phyloP scores from a whole-genome alignment of 37 sponge, comb jelly and placozoan species.

The Theonella swinhoei region DNA sequence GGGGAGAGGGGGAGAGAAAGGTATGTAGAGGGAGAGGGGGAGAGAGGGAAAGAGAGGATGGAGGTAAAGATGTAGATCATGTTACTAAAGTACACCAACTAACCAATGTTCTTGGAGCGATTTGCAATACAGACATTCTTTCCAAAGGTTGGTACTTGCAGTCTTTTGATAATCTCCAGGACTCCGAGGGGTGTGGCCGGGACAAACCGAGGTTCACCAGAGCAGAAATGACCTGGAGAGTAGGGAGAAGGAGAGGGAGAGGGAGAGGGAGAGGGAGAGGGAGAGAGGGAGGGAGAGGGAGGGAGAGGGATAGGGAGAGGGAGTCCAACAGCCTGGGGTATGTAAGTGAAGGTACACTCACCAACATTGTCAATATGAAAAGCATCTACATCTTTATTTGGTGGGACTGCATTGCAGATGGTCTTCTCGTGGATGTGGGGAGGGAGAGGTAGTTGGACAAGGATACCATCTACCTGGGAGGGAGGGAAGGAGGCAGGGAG shows the following conservation, averaged over 20 bases:
- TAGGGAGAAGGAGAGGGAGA: not conserved
- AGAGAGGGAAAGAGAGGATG: not conserved
- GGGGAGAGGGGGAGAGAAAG: not conserved
- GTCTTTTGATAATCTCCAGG: conserved; percentile 76
- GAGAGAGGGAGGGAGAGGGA: not conserved
- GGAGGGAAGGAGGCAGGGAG: too few relatives aligned
- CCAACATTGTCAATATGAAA: conserved; percentile 77
- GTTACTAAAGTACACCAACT: not conserved
- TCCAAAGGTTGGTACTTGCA: conserved; percentile 72
- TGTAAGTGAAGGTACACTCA: too few relatives aligned
- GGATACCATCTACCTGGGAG: conserved; percentile 80
- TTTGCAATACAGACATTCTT: conserved; percentile 74
- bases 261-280: conserved; percentile 7
- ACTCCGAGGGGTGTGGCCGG: conserved; percentile 83
- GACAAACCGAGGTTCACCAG: conserved; percentile 45
- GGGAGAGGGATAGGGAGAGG: not conserved
- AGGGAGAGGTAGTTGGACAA: conserved; percentile 85
- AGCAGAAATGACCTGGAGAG: conserved; percentile 36
- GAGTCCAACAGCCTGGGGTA: too few relatives aligned
- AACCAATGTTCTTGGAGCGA: conserved; percentile 81
- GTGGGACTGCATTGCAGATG: conserved; percentile 61
- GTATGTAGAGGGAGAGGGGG: too few relatives aligned
- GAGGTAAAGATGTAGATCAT: not conserved
- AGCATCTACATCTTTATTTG: conserved; percentile 86
- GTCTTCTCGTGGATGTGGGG: conserved; percentile 57